phyloP scores from a whole-genome alignment of 2,797 vertebrate genomes.

The Phoebastria nigripes region DNA sequence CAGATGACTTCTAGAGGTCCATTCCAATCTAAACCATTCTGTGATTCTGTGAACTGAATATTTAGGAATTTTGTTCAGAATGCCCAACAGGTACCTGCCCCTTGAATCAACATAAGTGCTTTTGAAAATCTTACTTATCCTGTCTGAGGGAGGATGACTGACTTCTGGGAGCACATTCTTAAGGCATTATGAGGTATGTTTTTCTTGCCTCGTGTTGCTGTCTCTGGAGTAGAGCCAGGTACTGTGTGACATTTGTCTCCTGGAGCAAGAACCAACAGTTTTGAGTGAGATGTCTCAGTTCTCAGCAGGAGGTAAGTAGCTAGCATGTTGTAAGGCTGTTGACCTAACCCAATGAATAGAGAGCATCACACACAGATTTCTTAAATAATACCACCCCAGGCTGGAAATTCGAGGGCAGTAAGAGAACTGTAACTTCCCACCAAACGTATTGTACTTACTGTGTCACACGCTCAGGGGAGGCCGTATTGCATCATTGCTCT shows the following conservation, averaged over 20 bases:
- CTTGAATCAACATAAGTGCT: neutral
- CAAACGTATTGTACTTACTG: neutral
- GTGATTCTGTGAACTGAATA: neutral
- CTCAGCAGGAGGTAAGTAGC: neutral
- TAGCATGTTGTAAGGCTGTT: neutral
- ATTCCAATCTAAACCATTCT: neutral
- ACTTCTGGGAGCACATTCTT: neutral
- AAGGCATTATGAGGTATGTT: neutral
- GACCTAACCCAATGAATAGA: neutral
- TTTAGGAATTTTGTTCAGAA: neutral
- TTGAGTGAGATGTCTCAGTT: neutral
- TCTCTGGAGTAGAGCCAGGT: neutral
- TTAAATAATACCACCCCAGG: neutral
- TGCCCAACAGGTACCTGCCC: neutral
- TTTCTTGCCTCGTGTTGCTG: neutral
- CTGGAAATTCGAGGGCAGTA: neutral
- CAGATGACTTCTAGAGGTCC: neutral
- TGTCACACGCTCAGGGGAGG: accelerated
- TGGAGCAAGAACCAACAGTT: neutral
- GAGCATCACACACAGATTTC: neutral
- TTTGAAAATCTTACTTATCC: neutral
- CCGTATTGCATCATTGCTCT: neutral
- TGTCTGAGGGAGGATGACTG: neutral
- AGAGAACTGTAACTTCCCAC: neutral
- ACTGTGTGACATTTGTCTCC: neutral